phyloP scores from a whole-genome alignment of 2,113 vertebrate species.

The Seriola rivoliana region DNA sequence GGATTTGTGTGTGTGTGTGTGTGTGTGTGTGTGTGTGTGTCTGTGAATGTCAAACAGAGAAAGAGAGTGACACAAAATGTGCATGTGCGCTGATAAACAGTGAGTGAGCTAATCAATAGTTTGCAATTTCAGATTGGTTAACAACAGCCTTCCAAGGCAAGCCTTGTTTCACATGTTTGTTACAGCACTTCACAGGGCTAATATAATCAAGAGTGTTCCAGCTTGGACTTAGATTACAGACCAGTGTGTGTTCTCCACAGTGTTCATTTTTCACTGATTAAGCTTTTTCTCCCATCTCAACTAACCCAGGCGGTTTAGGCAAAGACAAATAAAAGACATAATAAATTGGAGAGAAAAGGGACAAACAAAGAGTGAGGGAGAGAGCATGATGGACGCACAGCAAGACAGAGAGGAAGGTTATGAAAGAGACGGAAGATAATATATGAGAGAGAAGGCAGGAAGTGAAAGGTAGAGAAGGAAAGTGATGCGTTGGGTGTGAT shows the following conservation, averaged over 20 bases:
- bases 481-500: conserved; percentile 54
- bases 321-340: conserved; percentile 71
- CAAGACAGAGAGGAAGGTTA: conserved; percentile 32
- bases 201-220: conserved; percentile 37
- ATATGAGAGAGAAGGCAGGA: conserved; percentile 29
- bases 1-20: not conserved
- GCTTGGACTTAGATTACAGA: conserved; percentile 44
- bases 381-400: conserved; percentile 12
- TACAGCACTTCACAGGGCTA: conserved; percentile 31
- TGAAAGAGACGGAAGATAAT: conserved; percentile 51
- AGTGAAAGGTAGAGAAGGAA: conserved; percentile 52
- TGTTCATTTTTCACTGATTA: conserved; percentile 59
- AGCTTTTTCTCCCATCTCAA: conserved; percentile 33
- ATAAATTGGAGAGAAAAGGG: conserved; percentile 54
- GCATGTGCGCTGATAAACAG: conserved; percentile 1
- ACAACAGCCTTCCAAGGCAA: conserved; percentile 9
- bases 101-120: conserved; percentile 46
- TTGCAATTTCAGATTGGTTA: conserved; percentile 48
- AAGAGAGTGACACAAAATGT: not conserved
- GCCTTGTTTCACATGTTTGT: conserved; percentile 36
- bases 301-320: conserved; percentile 60
- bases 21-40: not conserved
- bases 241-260: conserved; percentile 47
- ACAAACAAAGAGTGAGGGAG: conserved; percentile 20
- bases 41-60: not conserved